Conservation (phyloP, 2,113 vertebrate species). For the Agapornis roseicollis region DNA sequence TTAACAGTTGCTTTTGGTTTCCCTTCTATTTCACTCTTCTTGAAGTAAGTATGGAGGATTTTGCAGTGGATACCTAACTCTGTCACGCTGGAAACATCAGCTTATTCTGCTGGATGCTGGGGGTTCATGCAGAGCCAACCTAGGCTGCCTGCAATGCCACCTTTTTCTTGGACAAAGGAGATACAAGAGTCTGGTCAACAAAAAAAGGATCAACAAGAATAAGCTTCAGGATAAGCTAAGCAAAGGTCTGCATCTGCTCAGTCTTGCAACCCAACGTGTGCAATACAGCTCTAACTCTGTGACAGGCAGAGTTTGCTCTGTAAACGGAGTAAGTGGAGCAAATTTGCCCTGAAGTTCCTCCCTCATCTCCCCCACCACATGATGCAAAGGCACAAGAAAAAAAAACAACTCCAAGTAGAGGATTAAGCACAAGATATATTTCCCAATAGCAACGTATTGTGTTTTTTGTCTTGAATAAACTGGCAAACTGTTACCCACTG, state of each 20-base stretch:
- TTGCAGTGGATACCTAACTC: neutral
- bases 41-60: neutral
- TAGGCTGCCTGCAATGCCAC: neutral
- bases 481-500: neutral
- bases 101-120: neutral
- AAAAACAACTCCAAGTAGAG: neutral
- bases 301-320: neutral
- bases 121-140: neutral
- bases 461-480: neutral
- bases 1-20: neutral
- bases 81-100: neutral
- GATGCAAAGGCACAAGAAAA: neutral
- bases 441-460: neutral
- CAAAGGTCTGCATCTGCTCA: neutral
- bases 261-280: accelerated
- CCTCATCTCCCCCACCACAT: neutral
- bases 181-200: neutral
- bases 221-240: neutral
- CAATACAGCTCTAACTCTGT: accelerated
- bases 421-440: neutral
- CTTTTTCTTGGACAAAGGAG: neutral
- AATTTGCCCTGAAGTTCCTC: neutral
- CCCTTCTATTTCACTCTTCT: neutral
- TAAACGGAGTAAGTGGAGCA: neutral
- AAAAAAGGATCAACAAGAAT: neutral